Base-by-base conservation (phyloP, 2,113 vertebrate species). In the Chroicocephalus ridibundus region DNA sequence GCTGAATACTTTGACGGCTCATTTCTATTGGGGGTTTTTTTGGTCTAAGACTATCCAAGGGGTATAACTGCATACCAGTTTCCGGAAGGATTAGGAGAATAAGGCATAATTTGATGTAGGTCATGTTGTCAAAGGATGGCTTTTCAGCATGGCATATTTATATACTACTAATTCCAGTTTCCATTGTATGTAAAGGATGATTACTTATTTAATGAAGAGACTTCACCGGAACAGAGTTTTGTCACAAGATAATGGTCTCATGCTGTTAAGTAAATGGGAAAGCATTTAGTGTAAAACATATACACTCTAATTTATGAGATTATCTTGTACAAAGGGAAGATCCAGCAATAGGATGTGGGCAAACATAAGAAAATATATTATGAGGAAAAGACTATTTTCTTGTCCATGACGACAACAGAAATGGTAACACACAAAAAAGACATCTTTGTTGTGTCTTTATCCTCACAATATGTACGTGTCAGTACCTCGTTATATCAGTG, bases 221-320 rank as follows among this genome's bases (percentile, higher is more conserved):
- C 86, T 96, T 93, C 77, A 87, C 52, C 52, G 69, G 62, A 96
- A 92, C 32, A 88, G 91, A 94, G 90, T 95, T 94, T 94, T 96
- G 66, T 92, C 81, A 87, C 66, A 86, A 79, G 93, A 95, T 97
- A 96, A 96, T 97, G 95, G 96, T 94, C 95, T 95, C 96, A 96
- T 86, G 95, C 96, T 97, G 96, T 97, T 97, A 94, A 96, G 76
- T 97, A 96, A 97, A 96, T 94, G 94, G 86, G 89, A 96, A 95
- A 90, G 91, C 72, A 94, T 97, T 97, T 96, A 94, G 60, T 71
- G 52, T 83, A 94, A 97, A 97, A 96, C 80, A 78, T 94, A 96
- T 96, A 93, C 91, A 88, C 79, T 82, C 58, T 78, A 74, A 95
- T 88, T 95, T 90, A 90, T 81, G 62, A 95, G 64, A 85, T 89